Evolutionary conservation across 2,113 vertebrate genomes (phyloP).

Genomic region (Manacus vitellinus): DNA sequence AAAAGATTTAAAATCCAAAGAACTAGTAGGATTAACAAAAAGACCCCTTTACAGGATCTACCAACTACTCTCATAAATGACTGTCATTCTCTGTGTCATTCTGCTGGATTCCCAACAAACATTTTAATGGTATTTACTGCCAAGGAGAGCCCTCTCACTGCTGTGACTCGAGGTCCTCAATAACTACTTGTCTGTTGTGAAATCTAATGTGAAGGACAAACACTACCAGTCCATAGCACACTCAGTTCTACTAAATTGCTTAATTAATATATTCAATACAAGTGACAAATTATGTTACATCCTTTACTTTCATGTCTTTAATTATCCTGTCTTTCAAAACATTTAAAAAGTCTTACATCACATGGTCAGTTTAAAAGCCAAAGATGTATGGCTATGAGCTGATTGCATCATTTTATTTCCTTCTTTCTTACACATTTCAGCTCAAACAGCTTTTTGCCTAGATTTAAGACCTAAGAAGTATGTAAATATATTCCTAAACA

Average conservation of each 20-base stretch:
- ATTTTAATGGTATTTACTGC: background rate
- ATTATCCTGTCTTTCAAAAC: conserved; percentile 43
- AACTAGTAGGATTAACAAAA: background rate
- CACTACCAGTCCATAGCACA: background rate
- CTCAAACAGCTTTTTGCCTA: background rate
- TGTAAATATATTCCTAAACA: background rate
- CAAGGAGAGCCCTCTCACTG: background rate
- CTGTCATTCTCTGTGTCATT: background rate
- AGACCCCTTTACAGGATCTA: background rate
- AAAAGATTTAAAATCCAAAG: background rate
- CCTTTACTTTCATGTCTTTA: conserved; percentile 32
- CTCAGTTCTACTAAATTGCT: conserved; percentile 26
- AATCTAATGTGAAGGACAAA: conserved; percentile 29
- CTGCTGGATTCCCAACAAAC: background rate
- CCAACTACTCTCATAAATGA: background rate
- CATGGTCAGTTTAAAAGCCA: background rate
- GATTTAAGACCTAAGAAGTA: background rate
- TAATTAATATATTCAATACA: conserved; percentile 38
- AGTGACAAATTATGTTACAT: conserved; percentile 50
- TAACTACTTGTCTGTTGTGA: background rate
- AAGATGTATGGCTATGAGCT: background rate
- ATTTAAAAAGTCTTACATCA: conserved; percentile 34
- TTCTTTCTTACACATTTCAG: background rate
- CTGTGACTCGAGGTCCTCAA: background rate
- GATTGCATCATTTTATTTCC: background rate